Evolutionary conservation across 2,797 vertebrate genomes (phyloP), one percentile per base, ranked within the genome.

Genomic region (Fratercula arctica): DNA sequence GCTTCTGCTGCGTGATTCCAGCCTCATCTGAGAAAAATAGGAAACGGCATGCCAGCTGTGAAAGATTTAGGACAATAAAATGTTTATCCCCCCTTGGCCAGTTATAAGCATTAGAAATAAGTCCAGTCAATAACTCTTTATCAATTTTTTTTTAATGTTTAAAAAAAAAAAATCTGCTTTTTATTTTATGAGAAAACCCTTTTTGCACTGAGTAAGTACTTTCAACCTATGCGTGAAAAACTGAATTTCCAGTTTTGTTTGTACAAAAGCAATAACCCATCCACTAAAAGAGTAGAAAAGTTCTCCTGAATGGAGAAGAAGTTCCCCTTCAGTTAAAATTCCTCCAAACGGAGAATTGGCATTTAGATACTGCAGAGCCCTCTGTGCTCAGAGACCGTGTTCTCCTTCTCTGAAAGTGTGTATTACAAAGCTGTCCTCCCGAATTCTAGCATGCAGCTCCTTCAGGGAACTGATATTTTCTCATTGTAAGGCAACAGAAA

Each of bases 401-500:
- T 35, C n/a, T 16, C 1, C 0, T 31, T 26, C 26, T 20, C 41
- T 4, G 15, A 33, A 13, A 14, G 9, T 8, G 25, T 4, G 0
- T 3, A 3, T 11, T 16, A 56, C 26, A 13, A 24, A 60, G 18
- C 17, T 4, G 16, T 21, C 46, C 28, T 33, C 37, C 45, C 21
- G 2, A 12, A 3, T 11, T 35, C 29, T 4, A 26, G 26, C 72
- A 20, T 25, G 20, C 43, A 13, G n/a, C 33, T 70, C 51, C 57
- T 21, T 26, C 39, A 9, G 41, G 16, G 10, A 56, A 3, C 51
- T 13, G 51, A 13, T 3, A 0, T 5, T 50, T 31, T 20, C 45
- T 60, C 16, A 7, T 8, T 16, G 16, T 16, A 35, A 85, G 51
- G 28, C 16, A 33, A 16, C 18, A 53, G 45, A 23, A 63, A 13